Base-by-base conservation (phyloP, 2,888 invertebrate genomes). In the Tryphoninae sp. region DNA sequence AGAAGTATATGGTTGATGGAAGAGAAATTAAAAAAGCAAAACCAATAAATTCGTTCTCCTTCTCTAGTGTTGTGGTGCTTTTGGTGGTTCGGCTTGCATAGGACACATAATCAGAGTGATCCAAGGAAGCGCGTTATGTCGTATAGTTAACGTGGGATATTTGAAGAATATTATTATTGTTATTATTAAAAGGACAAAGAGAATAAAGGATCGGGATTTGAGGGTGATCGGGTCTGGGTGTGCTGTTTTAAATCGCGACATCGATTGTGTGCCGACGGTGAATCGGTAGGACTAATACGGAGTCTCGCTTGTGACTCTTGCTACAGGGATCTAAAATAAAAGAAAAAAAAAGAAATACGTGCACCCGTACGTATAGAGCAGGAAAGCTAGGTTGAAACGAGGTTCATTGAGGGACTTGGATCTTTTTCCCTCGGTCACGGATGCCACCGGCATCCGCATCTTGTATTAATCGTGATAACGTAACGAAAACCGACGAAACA, bases 41-140 rank as follows among this genome's bases (percentile, higher is more conserved):
- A 64, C 42, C 23, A 4, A 40, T 53, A 19, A 4, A 69, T 40
- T 8, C n/a, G 19, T 16, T 68, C 19, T 22, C 40, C 1, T 6
- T 62, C 23, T 23, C 33, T 26, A 13, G 45, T 51, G 62, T 74
- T 16, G 11, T 55, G 16, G 64, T 45, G 42, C 19, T 58, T 23
- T 19, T 9, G 65, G 74, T 74, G 74, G 16, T 65, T 19, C 7
- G 49, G 23, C n/a, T n/a, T 55, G 4, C 16, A 69, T 40, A 26
- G 11, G 19, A 69, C 8, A 26, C 59, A 71, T 45, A n/a, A 59
- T 45, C 13, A 45, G 7, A 59, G 71, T 71, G 59, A 45, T 69
- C 16, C 55, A 7, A 19, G 19, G 2, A 13, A 45, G 9, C 45
- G 13, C 7, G 45, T 2, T 45, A 13, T 45, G 13, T 65, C 16